Conservation (phyloP, 2,888 invertebrate genomes). For the Hartigia nigra region DNA sequence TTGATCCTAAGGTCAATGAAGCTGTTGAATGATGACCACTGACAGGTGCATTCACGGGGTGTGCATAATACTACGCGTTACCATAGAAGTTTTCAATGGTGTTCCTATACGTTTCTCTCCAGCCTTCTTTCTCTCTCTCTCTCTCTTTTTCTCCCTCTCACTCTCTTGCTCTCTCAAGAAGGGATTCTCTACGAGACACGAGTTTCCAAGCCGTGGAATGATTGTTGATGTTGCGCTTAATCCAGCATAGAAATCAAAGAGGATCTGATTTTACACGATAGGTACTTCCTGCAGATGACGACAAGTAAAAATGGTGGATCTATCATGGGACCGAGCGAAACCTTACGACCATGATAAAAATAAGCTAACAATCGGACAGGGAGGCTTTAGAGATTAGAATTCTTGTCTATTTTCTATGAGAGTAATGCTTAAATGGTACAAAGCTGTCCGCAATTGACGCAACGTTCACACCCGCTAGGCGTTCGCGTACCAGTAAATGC, state of each 20-base stretch:
- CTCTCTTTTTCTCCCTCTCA: not conserved
- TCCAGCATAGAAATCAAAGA: not conserved
- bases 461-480: slow-evolving; percentile 51
- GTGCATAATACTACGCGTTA: slow-evolving; percentile 41
- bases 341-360: not conserved
- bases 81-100: slow-evolving; percentile 35
- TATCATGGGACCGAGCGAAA: not conserved
- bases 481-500: slow-evolving; percentile 48
- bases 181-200: not conserved
- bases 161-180: not conserved
- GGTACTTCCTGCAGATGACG: not conserved
- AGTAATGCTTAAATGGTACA: not conserved
- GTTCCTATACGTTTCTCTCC: slow-evolving; percentile 13
- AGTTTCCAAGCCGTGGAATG: not conserved
- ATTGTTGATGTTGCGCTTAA: not conserved
- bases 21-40: slow-evolving; percentile 58
- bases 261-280: not conserved
- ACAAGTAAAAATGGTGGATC: not conserved
- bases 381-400: not conserved
- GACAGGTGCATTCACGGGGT: slow-evolving; percentile 54
- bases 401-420: not conserved
- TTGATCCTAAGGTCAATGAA: slow-evolving; percentile 58
- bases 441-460: slow-evolving; percentile 36
- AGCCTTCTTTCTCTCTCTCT: not conserved
- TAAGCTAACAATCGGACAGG: not conserved